Percentiles rank a stretch among this genome's conserved stretches.
Conservation (phyloP, 2,797 vertebrate species). For the Hydrophis major region DNA sequence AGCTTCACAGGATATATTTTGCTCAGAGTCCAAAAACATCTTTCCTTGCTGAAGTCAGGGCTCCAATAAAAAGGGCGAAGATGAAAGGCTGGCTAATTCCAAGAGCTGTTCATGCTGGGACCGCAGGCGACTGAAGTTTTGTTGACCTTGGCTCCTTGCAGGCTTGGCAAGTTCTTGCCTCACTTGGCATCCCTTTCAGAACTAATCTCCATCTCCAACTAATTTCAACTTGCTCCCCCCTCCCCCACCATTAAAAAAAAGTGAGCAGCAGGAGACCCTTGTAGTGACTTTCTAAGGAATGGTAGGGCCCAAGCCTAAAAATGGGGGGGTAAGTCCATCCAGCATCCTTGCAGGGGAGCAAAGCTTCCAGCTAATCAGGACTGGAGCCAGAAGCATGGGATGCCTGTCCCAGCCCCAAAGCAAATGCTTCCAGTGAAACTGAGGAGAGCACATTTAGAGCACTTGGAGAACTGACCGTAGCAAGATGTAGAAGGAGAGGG, state of each 20-base stretch:
- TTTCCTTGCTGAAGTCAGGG: slow-evolving; percentile 39
- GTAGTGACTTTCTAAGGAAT: neutral
- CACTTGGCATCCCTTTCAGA: neutral
- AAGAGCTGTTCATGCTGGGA: neutral
- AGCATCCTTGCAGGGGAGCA: neutral
- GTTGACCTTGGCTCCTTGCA: neutral
- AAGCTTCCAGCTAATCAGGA: neutral
- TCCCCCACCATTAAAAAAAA: neutral
- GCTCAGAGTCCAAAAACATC: slow-evolving; percentile 40
- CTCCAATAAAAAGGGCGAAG: slow-evolving; percentile 17
- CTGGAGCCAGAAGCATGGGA: neutral
- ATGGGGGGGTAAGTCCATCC: neutral
- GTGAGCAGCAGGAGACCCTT: neutral
- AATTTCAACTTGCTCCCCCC: neutral
- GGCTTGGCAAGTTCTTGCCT: slow-evolving; percentile 3
- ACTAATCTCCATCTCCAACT: neutral
- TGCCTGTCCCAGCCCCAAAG: too few relatives aligned
- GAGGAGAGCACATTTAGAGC: neutral
- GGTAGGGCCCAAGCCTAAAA: neutral
- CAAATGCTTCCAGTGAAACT: neutral
- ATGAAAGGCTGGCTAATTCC: slow-evolving; percentile 21
- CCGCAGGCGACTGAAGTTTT: neutral
- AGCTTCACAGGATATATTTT: slow-evolving; percentile 34
- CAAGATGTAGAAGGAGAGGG: neutral
- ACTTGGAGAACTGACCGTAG: neutral